Percentiles rank a stretch among this genome's conserved stretches.
phyloP scores from a whole-genome alignment of 1,140 invertebrate genomes.

The Orchestia grillus region DNA sequence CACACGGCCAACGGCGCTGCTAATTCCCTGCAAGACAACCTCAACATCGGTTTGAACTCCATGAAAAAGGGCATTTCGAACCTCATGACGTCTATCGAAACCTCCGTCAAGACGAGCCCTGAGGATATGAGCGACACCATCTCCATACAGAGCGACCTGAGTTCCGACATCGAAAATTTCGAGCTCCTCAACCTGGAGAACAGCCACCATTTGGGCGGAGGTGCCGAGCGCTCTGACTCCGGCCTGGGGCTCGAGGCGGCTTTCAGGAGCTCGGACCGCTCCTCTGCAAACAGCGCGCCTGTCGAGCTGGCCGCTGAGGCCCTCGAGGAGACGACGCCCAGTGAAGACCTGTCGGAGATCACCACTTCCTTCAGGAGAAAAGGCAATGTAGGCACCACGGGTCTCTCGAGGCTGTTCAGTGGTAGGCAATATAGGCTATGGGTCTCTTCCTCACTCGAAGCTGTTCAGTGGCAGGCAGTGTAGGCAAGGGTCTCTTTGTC shows the following conservation, averaged over 20 bases:
- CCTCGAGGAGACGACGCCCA: constrained; percentile 84
- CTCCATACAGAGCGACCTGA: constrained; percentile 73
- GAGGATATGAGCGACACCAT: constrained; percentile 69
- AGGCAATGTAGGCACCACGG: constrained; percentile 77
- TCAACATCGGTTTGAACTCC: constrained; percentile 63
- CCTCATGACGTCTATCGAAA: constrained; percentile 67
- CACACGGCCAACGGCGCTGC: not conserved
- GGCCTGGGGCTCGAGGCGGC: constrained; percentile 64
- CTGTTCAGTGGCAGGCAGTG: too few species aligned
- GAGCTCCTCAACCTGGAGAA: constrained; percentile 71
- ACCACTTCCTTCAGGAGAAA: constrained; percentile 83
- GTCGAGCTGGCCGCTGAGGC: constrained; percentile 87
- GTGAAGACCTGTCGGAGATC: constrained; percentile 81
- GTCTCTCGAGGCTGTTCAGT: too few species aligned
- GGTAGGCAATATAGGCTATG: too few species aligned
- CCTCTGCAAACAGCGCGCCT: constrained; percentile 70
- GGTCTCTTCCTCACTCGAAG: too few species aligned
- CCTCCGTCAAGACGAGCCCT: constrained; percentile 66
- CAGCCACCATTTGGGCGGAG: constrained; percentile 57
- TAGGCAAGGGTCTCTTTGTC: too few species aligned
- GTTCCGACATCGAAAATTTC: constrained; percentile 73
- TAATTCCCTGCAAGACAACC: constrained; percentile 61
- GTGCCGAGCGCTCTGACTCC: constrained; percentile 61
- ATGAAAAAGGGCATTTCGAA: constrained; percentile 66
- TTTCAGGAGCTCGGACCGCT: constrained; percentile 59